Conservation (phyloP, 2,888 invertebrate genomes). For the Trichogramma dendrolimi region DNA sequence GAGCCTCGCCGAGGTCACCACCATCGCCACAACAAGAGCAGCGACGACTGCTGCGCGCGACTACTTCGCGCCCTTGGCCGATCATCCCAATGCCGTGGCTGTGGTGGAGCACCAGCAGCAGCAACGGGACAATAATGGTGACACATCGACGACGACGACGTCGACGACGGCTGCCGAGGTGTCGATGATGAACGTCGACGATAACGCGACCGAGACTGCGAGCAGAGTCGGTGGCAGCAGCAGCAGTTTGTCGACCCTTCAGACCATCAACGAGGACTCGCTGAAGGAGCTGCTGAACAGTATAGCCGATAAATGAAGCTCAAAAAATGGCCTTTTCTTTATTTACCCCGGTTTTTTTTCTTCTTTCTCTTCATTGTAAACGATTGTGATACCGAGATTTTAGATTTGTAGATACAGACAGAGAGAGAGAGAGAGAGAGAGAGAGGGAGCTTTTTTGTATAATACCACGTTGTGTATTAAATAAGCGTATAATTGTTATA, state of each 20-base stretch:
- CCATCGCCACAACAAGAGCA: no score
- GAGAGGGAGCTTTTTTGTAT: no score
- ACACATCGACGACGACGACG: slow-evolving; percentile 10
- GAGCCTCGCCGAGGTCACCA: no score
- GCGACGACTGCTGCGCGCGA: no score
- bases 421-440: background rate
- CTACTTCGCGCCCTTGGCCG: no score
- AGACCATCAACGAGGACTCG: slow-evolving; percentile 55
- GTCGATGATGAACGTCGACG: slow-evolving; percentile 25
- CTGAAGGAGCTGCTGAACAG: slow-evolving; percentile 53
- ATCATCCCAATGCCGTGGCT: no score
- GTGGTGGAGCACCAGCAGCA: background rate
- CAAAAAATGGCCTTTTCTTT: background rate
- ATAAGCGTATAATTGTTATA: no score
- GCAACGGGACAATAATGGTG: background rate
- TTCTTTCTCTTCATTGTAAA: no score
- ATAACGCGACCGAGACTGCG: slow-evolving; percentile 30
- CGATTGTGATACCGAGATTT: background rate
- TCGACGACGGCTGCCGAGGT: slow-evolving; percentile 16
- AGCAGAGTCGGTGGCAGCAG: slow-evolving; percentile 29
- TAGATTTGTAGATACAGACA: background rate
- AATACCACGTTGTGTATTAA: no score
- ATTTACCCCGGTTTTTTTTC: background rate
- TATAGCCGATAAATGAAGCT: slow-evolving; percentile 37
- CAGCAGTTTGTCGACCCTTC: slow-evolving; percentile 38